These are phyloP conservation scores for Pseudochirops cupreus DNA, from an alignment of 2,797 vertebrate species.

Conservation along the genomic window DNA sequence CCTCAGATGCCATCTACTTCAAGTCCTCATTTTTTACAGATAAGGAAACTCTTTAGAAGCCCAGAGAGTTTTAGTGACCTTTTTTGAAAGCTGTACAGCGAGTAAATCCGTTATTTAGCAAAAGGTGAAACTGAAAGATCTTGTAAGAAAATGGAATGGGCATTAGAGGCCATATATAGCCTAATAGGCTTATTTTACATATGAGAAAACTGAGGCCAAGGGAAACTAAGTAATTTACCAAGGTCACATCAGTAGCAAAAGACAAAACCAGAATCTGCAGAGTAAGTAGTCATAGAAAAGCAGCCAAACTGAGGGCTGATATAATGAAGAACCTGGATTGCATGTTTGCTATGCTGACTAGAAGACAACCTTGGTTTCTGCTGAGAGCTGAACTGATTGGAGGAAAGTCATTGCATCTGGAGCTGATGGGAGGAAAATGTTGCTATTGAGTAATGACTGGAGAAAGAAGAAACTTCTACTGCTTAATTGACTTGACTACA, in stretches of 20 bases:
- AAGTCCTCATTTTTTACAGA: not conserved
- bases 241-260: not conserved
- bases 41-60: not conserved
- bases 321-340: not conserved
- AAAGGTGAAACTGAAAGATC: not conserved
- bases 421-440: not conserved
- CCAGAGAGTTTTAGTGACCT: not conserved
- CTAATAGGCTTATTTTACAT: not conserved
- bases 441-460: not conserved
- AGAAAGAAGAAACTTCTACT: not conserved
- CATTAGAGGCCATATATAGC: not conserved
- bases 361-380: not conserved
- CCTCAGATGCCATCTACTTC: not conserved
- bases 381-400: not conserved
- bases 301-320: not conserved
- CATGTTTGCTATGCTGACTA: not conserved
- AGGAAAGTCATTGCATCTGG: not conserved
- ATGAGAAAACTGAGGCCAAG: not conserved
- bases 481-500: not conserved
- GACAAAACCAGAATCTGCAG: not conserved
- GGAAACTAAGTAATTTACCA: not conserved
- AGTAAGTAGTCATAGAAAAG: not conserved
- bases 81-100: not conserved
- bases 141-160: not conserved
- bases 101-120: not conserved